phyloP scores from a whole-genome alignment of 2,113 vertebrate species.

The Pedetes capensis region DNA sequence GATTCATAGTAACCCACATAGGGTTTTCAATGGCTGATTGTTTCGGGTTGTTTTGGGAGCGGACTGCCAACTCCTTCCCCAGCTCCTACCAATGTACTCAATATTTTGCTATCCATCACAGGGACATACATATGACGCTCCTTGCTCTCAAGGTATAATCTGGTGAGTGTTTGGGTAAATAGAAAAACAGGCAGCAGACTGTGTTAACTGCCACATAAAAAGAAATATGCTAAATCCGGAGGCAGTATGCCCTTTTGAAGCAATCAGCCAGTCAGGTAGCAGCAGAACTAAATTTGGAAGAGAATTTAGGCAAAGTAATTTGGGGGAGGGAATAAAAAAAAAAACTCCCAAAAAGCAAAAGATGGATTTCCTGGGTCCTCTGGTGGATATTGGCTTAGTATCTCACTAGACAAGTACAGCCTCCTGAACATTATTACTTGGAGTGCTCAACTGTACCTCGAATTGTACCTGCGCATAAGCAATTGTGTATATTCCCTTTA shows the following conservation, averaged over 20 bases:
- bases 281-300: background rate
- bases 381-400: background rate
- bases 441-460: background rate
- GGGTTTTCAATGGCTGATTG: no score
- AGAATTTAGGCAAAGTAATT: slow-evolving; percentile 17
- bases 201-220: background rate
- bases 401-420: background rate
- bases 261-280: background rate
- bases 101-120: background rate
- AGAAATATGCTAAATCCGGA: background rate
- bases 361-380: background rate
- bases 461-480: background rate
- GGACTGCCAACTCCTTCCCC: no score
- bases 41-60: no score
- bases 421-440: background rate
- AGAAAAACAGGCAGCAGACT: background rate
- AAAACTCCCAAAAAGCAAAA: background rate
- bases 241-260: background rate
- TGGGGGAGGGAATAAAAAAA: background rate
- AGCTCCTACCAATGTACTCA: background rate
- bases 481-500: background rate
- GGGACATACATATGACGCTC: background rate
- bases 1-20: no score
- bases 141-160: background rate
- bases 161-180: background rate